Conservation (phyloP, 2,113 vertebrate species). For the Lutjanus erythropterus region DNA sequence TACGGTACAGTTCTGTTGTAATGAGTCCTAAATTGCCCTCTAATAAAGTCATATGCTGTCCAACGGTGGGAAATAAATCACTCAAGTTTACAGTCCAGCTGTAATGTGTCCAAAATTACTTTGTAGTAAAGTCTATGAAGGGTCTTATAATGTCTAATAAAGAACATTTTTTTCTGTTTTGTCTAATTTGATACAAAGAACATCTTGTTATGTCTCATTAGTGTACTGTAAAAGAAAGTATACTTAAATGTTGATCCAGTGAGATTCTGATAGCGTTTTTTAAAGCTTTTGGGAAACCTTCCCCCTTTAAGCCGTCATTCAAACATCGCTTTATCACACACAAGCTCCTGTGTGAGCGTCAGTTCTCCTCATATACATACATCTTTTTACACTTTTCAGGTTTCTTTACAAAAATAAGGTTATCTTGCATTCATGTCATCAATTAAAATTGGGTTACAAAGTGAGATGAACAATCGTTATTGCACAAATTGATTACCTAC, state of each 20-base stretch:
- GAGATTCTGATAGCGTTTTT: neutral
- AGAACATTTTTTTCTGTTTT: no score
- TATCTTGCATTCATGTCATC: conserved; percentile 77
- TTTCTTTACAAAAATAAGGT: conserved; percentile 85
- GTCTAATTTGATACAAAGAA: no score
- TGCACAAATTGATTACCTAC: conserved; percentile 82
- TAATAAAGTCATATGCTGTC: no score
- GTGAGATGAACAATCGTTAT: conserved; percentile 82
- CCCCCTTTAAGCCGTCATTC: neutral
- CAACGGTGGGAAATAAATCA: no score
- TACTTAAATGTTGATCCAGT: conserved; percentile 8
- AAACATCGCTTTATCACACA: conserved; percentile 26
- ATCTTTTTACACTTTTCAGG: conserved; percentile 74
- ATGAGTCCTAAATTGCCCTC: no score
- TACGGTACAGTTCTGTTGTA: no score
- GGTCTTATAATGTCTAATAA: no score
- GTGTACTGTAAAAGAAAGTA: no score
- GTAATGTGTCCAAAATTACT: no score
- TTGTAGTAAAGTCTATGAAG: no score
- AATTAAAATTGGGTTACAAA: conserved; percentile 79
- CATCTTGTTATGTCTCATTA: no score
- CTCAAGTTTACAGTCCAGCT: no score
- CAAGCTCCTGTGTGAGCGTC: conserved; percentile 21
- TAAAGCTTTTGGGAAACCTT: conserved; percentile 33
- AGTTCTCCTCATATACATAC: conserved; percentile 44